Conservation (phyloP, 2,888 invertebrate genomes). For the Antitype chi region DNA sequence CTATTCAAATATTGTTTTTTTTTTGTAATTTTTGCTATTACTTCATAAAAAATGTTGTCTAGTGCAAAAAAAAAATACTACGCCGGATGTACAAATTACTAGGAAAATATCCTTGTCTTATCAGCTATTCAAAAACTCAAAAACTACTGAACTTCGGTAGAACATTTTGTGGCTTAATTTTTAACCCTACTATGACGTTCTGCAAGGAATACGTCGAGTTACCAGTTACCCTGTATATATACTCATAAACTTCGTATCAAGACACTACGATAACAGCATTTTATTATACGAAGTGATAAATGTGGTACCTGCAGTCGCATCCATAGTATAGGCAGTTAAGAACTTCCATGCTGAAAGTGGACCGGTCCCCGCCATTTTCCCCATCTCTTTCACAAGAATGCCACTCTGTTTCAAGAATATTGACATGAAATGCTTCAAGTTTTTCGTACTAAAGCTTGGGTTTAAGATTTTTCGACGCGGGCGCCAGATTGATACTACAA, state of each 20-base stretch:
- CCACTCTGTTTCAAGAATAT: conserved; percentile 69
- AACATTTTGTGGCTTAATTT: too few species aligned
- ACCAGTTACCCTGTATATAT: too few species aligned
- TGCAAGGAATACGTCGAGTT: too few species aligned
- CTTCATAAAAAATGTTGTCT: too few species aligned
- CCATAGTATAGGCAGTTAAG: conserved; percentile 64
- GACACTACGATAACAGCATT: background rate
- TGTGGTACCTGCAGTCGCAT: conserved; percentile 60
- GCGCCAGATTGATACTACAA: conserved; percentile 73
- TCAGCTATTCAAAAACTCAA: too few species aligned
- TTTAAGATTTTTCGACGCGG: conserved; percentile 73
- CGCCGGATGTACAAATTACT: too few species aligned
- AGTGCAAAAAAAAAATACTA: too few species aligned
- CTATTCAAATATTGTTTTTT: too few species aligned
- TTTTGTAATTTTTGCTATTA: too few species aligned
- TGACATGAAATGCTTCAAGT: conserved; percentile 66
- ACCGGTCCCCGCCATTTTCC: conserved; percentile 36
- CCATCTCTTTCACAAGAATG: conserved; percentile 54
- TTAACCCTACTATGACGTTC: too few species aligned
- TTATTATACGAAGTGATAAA: background rate
- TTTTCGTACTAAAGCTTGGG: conserved; percentile 69
- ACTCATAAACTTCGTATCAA: background rate
- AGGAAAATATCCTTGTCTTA: too few species aligned
- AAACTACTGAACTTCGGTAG: too few species aligned
- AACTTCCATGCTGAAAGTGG: conserved; percentile 51